Percentiles rank a stretch among this genome's conserved stretches.
Conservation (phyloP, 2,113 vertebrate species). For the Megaceryle torquata region DNA sequence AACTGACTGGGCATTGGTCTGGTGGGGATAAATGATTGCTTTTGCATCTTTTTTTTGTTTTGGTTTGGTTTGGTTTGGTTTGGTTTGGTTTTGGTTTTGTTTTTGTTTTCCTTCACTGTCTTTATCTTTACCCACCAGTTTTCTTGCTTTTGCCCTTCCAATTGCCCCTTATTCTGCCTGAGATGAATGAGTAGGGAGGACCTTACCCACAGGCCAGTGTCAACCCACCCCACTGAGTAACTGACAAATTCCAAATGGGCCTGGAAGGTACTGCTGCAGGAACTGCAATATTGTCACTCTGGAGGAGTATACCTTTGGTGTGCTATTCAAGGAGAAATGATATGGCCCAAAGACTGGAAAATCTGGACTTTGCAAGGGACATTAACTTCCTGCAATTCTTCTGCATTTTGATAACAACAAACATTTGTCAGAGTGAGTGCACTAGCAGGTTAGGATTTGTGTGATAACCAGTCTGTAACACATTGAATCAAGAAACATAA, state of each 20-base stretch:
- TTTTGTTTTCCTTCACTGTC: not conserved
- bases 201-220: not conserved
- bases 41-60: not conserved
- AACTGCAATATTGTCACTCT: not conserved
- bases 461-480: not conserved
- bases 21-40: not conserved
- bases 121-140: not conserved
- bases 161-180: not conserved
- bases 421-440: slow-evolving; percentile 9
- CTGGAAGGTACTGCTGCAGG: not conserved
- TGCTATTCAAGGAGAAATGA: not conserved
- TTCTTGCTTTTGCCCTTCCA: not conserved
- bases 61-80: too few relatives aligned
- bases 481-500: not conserved
- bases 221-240: not conserved
- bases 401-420: not conserved
- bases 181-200: accelerated
- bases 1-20: not conserved
- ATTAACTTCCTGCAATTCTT: slow-evolving; percentile 8
- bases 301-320: not conserved
- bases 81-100: too few relatives aligned
- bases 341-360: slow-evolving; percentile 20
- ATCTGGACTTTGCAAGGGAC: slow-evolving; percentile 26
- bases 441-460: not conserved
- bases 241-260: not conserved